Percentiles rank a stretch among this genome's conserved stretches.
phyloP scores from a whole-genome alignment of 2,113 vertebrate species.

The Ivindomyrus marchei region DNA sequence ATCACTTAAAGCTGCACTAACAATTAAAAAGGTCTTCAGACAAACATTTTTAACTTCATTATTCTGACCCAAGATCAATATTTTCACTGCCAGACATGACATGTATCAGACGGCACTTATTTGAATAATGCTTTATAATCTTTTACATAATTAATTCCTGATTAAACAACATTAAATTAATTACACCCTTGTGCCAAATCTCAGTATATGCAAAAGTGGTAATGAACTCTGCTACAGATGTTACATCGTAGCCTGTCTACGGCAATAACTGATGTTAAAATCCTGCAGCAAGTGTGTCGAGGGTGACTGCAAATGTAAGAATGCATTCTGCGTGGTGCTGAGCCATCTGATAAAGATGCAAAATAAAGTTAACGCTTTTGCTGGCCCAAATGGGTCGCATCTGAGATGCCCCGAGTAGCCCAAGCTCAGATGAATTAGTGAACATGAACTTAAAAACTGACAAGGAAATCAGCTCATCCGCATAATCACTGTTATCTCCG shows the following conservation, averaged over 20 bases:
- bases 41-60: not conserved
- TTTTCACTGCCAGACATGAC: not conserved
- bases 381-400: not conserved
- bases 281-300: not conserved
- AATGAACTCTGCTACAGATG: not conserved
- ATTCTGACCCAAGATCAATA: not conserved
- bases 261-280: not conserved
- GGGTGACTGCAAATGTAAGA: not conserved
- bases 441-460: not conserved
- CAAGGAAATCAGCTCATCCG: not conserved
- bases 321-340: not conserved
- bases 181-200: not conserved
- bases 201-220: not conserved
- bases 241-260: not conserved
- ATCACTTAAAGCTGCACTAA: not conserved
- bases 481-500: not conserved
- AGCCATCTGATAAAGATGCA: not conserved
- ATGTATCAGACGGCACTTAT: not conserved
- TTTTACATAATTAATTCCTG: conserved; percentile 11
- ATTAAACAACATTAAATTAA: conserved; percentile 1
- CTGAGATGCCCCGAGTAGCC: not conserved
- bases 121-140: conserved; percentile 6
- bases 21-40: not conserved
- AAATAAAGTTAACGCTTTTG: not conserved
- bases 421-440: not conserved